Percentiles rank a stretch among this genome's conserved stretches.
Evolutionary conservation across 2,888 invertebrate genomes (phyloP).

Genomic region (Agriopis aurantiaria): DNA sequence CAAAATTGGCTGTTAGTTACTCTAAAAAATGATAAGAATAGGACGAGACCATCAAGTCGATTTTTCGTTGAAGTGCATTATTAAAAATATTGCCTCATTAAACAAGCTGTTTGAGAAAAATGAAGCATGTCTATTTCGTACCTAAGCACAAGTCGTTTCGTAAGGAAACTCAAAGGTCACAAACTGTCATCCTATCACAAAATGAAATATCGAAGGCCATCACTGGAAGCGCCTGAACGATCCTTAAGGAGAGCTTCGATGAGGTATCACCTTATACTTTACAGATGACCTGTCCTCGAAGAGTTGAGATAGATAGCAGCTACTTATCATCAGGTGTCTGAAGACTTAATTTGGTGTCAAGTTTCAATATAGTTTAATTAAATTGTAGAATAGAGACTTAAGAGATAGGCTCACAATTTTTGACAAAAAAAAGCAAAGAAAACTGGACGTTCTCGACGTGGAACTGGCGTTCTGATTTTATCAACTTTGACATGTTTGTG

Average conservation of each 20-base stretch:
- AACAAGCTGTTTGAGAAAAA: no score
- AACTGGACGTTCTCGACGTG: no score
- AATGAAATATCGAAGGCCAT: slow-evolving; percentile 26
- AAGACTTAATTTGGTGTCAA: neutral
- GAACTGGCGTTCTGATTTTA: no score
- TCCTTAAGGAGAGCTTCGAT: slow-evolving; percentile 13
- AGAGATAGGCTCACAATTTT: neutral
- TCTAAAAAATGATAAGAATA: no score
- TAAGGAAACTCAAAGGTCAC: neutral
- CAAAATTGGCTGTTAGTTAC: no score
- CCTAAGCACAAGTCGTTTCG: neutral
- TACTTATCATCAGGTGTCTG: slow-evolving; percentile 2
- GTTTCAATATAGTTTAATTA: slow-evolving; percentile 5
- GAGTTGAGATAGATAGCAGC: slow-evolving; percentile 11
- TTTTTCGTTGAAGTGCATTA: no score
- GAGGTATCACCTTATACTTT: slow-evolving; percentile 14
- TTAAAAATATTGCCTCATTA: no score
- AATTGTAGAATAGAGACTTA: neutral
- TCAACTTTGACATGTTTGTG: no score
- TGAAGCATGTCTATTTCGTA: neutral
- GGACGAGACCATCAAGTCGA: no score
- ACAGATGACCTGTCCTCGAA: slow-evolving; percentile 23
- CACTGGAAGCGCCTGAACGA: slow-evolving; percentile 5
- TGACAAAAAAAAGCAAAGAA: no score
- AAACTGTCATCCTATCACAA: slow-evolving; percentile 12